phyloP scores from a whole-genome alignment of 2,113 vertebrate species.

The Chloropsis hardwickii region DNA sequence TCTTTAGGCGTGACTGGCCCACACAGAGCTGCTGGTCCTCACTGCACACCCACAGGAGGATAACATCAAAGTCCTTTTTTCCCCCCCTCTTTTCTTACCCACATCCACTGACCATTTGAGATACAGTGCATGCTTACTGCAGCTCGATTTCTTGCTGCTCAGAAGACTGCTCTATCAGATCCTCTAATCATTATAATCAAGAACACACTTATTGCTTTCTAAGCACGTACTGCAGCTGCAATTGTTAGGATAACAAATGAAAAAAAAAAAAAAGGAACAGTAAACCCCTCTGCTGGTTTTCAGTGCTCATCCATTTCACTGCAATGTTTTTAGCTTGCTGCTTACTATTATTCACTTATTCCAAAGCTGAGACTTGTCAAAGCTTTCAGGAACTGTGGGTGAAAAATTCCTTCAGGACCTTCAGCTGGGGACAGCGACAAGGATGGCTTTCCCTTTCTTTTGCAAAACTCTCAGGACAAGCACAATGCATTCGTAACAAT shows the following conservation, averaged over 20 bases:
- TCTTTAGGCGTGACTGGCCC: not conserved
- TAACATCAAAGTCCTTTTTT: not conserved
- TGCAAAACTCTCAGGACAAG: constrained; percentile 20
- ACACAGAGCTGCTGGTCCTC: not conserved
- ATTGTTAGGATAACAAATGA: not conserved
- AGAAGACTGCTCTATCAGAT: not conserved
- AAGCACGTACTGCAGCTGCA: not conserved
- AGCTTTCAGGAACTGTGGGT: not conserved
- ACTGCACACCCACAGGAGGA: not conserved
- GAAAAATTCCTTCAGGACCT: constrained; percentile 9
- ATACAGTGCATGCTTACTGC: not conserved
- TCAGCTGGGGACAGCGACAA: not conserved
- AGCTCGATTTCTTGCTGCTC: not conserved
- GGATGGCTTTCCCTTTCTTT: not conserved
- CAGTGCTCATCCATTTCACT: not conserved
- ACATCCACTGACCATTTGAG: not conserved
- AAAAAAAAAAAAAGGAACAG: not conserved
- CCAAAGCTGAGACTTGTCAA: not conserved
- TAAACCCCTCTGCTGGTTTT: not conserved
- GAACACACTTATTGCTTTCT: not conserved
- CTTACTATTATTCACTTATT: not conserved
- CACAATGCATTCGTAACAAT: not conserved
- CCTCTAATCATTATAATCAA: not conserved
- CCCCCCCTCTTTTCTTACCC: not conserved
- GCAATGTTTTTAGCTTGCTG: not conserved